Percentiles rank a stretch among this genome's conserved stretches.
phyloP scores from a whole-genome alignment of 2,113 vertebrate genomes.

The Eretmochelys imbricata region DNA sequence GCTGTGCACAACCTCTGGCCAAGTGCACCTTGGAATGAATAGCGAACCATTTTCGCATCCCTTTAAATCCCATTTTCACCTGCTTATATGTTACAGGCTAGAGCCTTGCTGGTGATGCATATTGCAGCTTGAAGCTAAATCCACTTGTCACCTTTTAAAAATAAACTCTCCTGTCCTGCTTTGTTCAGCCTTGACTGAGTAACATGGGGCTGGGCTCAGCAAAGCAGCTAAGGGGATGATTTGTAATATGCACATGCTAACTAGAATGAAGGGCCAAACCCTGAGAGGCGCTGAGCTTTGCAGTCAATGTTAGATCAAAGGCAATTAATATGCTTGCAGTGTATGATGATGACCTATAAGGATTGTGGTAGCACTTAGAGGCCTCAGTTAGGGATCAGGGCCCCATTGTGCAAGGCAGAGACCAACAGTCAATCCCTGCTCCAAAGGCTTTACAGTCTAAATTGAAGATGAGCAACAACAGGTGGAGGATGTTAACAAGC shows the following conservation, averaged over 20 bases:
- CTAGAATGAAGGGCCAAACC: neutral
- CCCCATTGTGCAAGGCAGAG: neutral
- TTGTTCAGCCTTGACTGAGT: slow-evolving; percentile 21
- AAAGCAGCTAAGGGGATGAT: slow-evolving; percentile 12
- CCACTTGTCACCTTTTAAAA: slow-evolving; percentile 40
- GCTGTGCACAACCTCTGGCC: neutral
- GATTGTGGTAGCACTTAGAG: neutral
- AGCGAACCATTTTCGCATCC: neutral
- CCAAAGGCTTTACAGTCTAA: neutral
- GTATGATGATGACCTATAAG: neutral
- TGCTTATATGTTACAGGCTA: neutral
- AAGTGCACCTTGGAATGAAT: slow-evolving; percentile 35
- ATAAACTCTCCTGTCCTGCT: neutral
- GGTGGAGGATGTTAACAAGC: neutral
- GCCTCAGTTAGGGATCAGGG: neutral
- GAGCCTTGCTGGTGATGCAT: neutral
- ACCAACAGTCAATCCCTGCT: neutral
- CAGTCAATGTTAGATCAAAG: neutral
- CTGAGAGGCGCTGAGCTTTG: neutral
- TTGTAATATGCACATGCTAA: neutral
- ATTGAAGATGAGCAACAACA: neutral
- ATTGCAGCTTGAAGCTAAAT: slow-evolving; percentile 8
- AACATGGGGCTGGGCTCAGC: slow-evolving; percentile 35
- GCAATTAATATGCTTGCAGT: neutral
- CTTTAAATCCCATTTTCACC: slow-evolving; percentile 39